Conservation (phyloP, 2,888 invertebrate genomes). For the Zygogramma bicolorata region DNA sequence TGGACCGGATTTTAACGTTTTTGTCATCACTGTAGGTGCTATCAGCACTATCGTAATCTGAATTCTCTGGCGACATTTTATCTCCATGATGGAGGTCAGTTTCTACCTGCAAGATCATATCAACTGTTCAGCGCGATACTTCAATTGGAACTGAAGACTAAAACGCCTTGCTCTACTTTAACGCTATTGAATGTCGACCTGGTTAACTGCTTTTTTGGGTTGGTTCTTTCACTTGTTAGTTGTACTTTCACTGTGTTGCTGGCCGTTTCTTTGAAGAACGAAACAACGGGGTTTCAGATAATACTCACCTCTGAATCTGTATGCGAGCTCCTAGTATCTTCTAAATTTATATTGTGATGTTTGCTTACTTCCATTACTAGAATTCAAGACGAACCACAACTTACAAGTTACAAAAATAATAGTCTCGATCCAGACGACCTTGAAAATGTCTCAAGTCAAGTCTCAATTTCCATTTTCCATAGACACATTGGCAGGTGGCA, state of each 20-base stretch:
- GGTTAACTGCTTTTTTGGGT: constrained; percentile 47
- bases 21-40: constrained; percentile 57
- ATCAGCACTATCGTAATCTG: constrained; percentile 63
- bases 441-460: background rate
- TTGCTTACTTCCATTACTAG: background rate
- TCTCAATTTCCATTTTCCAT: too few species aligned
- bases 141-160: constrained; percentile 30
- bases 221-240: constrained; percentile 50
- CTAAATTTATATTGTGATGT: background rate
- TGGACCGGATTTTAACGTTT: constrained; percentile 49
- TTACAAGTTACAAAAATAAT: background rate
- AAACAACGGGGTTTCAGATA: background rate
- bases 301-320: background rate
- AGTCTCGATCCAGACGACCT: background rate
- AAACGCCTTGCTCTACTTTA: constrained; percentile 59
- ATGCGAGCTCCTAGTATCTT: background rate
- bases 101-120: constrained; percentile 59
- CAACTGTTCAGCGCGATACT: constrained; percentile 10
- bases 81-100: constrained; percentile 42
- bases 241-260: constrained; percentile 30
- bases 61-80: constrained; percentile 58
- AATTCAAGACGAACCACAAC: background rate
- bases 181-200: constrained; percentile 58
- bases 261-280: background rate
- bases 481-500: too few species aligned